Conservation (phyloP, 1,140 invertebrate species). For the Caenorhabditis tropicalis region DNA sequence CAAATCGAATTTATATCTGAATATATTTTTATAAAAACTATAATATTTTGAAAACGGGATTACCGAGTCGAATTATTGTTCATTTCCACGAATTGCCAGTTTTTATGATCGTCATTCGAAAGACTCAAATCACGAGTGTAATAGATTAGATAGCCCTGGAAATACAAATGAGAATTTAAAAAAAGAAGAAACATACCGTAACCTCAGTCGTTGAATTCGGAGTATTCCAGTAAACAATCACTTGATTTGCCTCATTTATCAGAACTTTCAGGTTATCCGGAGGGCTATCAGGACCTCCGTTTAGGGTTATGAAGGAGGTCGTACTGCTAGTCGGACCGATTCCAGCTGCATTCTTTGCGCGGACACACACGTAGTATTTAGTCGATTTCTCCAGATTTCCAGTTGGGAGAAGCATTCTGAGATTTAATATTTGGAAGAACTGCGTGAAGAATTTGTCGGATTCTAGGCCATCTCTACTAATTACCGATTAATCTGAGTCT, state of each 20-base stretch:
- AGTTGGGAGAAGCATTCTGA: conserved; percentile 33
- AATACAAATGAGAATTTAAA: background rate
- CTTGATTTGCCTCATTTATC: conserved; percentile 48
- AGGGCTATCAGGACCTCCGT: conserved; percentile 35
- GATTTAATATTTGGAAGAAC: background rate
- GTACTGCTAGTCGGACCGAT: conserved; percentile 20
- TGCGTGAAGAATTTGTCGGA: too few species aligned
- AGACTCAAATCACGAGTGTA: conserved; percentile 42
- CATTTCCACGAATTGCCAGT: conserved; percentile 38
- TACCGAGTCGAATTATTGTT: background rate
- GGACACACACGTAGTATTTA: conserved; percentile 31
- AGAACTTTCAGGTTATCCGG: conserved; percentile 14
- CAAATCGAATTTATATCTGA: conserved; percentile 31
- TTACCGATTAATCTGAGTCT: conserved; percentile 36
- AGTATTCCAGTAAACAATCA: conserved; percentile 37
- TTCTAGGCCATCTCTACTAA: too few species aligned
- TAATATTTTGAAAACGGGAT: background rate
- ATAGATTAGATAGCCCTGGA: conserved; percentile 46
- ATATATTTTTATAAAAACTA: background rate
- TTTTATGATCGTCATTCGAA: conserved; percentile 32
- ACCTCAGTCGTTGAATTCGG: conserved; percentile 40
- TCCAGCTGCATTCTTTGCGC: conserved; percentile 42
- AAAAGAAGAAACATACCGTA: background rate
- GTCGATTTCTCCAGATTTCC: conserved; percentile 26
- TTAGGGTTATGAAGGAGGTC: background rate